These are phyloP conservation scores for Rhinoptilus africanus DNA, from an alignment of 2,113 vertebrate species.

Conservation along the genomic window DNA sequence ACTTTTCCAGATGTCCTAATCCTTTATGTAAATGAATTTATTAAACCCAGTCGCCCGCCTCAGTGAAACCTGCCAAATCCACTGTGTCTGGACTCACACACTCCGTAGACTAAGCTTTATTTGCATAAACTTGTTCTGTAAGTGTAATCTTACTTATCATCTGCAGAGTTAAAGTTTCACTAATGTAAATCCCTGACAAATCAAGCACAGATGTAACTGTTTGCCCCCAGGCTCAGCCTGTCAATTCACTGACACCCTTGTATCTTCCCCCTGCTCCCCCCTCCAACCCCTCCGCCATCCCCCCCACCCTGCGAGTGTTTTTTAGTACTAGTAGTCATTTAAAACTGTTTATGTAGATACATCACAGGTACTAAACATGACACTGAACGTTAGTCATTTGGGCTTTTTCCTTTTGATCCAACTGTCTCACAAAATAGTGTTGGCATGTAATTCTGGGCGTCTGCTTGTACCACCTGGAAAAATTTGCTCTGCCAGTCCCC, in stretches of 20 bases:
- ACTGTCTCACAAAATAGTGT: constrained; percentile 1
- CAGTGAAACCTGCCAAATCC: constrained; percentile 69
- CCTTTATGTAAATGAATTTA: constrained; percentile 77
- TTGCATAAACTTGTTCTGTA: constrained; percentile 76
- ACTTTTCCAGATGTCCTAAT: constrained; percentile 78
- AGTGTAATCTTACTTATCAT: constrained; percentile 79
- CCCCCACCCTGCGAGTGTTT: not conserved
- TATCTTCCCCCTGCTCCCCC: constrained; percentile 41
- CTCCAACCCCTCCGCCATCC: not conserved
- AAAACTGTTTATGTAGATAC: constrained; percentile 54
- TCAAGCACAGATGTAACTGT: constrained; percentile 77
- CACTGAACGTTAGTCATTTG: not conserved
- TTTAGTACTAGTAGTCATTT: constrained; percentile 45
- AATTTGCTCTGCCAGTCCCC: constrained; percentile 68
- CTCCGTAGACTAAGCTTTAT: constrained; percentile 71
- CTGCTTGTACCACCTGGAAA: constrained; percentile 70
- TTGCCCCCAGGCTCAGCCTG: constrained; percentile 65
- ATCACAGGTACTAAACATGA: constrained; percentile 30
- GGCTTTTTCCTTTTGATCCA: constrained; percentile 25
- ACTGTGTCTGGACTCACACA: constrained; percentile 63
- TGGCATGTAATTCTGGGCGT: constrained; percentile 35
- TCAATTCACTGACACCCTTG: constrained; percentile 46
- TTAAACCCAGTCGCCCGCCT: constrained; percentile 71
- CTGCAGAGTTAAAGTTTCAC: constrained; percentile 78
- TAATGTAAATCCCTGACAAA: constrained; percentile 79